phyloP scores from a whole-genome alignment of 2,797 vertebrate genomes.

The Sebastes steindachneri region DNA sequence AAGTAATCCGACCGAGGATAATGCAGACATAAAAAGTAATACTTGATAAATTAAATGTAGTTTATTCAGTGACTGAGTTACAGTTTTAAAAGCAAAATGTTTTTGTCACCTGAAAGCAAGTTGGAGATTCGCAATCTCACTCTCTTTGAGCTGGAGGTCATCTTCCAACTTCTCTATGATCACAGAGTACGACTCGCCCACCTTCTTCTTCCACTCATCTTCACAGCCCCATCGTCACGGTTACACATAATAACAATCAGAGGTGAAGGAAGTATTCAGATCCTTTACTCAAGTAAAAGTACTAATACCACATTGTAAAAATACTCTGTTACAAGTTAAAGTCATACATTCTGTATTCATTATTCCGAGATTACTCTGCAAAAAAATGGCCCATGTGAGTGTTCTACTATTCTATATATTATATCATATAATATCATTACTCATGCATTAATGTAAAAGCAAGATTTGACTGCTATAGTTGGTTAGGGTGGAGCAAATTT shows the following conservation, averaged over 20 bases:
- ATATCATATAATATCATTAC: too few relatives aligned
- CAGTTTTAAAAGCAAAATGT: background rate
- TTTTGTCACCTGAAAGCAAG: constrained; percentile 91
- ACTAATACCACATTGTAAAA: too few relatives aligned
- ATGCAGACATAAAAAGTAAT: background rate
- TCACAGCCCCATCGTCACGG: constrained; percentile 16
- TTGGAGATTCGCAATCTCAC: constrained; percentile 86
- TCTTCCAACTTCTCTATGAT: constrained; percentile 90
- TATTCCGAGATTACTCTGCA: too few relatives aligned
- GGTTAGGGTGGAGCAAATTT: too few relatives aligned
- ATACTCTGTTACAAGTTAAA: too few relatives aligned
- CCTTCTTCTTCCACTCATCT: constrained; percentile 99
- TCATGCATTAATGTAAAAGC: too few relatives aligned
- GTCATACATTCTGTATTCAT: too few relatives aligned
- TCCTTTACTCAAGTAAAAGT: too few relatives aligned
- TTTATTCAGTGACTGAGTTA: rapidly evolving
- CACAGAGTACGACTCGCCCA: constrained; percentile 91
- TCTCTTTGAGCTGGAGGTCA: constrained; percentile 90
- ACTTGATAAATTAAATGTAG: background rate
- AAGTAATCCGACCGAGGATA: background rate
- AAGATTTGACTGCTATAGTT: too few relatives aligned
- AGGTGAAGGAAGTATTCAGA: too few relatives aligned
- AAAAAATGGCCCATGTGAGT: too few relatives aligned
- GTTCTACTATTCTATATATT: too few relatives aligned
- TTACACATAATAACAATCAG: background rate